Conservation (phyloP, 2,113 vertebrate genomes). For the Amia ocellicauda region DNA sequence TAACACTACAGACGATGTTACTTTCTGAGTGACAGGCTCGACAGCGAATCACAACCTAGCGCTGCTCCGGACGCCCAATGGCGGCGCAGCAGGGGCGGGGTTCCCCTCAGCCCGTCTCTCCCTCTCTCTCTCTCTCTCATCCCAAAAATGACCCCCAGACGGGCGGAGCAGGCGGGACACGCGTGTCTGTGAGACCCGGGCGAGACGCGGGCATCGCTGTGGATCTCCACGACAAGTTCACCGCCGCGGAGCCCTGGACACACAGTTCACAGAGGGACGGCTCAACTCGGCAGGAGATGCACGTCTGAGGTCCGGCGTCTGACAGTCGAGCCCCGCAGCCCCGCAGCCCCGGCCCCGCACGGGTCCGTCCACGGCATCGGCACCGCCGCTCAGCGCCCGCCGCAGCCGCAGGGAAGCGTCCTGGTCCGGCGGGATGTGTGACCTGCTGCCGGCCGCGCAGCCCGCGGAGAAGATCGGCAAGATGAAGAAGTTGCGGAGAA, state of each 20-base stretch:
- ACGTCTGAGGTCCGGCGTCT: no score
- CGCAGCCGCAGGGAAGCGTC: not conserved
- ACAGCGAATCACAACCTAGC: constrained; percentile 29
- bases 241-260: no score
- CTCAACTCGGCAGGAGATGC: no score
- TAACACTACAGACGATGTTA: constrained; percentile 15
- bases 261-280: no score
- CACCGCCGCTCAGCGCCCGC: no score
- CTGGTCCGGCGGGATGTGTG: constrained; percentile 58
- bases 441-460: constrained; percentile 72
- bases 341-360: no score
- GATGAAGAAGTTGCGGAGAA: constrained; percentile 98
- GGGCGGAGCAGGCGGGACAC: constrained; percentile 44
- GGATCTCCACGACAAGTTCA: no score
- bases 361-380: no score
- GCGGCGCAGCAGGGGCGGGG: constrained; percentile 35
- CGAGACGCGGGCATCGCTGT: no score
- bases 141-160: constrained; percentile 61
- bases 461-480: constrained; percentile 76
- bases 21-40: constrained; percentile 23
- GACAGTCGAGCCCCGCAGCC: no score
- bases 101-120: no score
- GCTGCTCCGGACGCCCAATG: constrained; percentile 41
- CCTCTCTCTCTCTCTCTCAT: constrained; percentile 37
- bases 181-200: no score